phyloP scores from a whole-genome alignment of 1,140 invertebrate genomes.

The Ctenoplectra terminalis region DNA sequence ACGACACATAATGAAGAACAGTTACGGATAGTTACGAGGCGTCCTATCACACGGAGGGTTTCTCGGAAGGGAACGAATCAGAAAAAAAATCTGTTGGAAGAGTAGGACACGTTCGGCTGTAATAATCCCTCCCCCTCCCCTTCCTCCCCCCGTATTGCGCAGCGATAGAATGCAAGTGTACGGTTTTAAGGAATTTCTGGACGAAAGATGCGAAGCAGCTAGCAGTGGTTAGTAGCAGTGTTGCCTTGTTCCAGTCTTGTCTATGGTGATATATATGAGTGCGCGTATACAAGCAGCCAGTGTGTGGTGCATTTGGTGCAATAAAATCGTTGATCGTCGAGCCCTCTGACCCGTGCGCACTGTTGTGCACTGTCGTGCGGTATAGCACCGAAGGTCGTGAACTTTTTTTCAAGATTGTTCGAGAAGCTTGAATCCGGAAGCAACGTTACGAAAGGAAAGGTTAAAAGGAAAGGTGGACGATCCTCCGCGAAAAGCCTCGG shows the following conservation, averaged over 20 bases:
- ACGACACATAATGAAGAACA: constrained; percentile 27
- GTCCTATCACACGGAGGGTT: constrained; percentile 41
- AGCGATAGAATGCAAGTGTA: constrained; percentile 38
- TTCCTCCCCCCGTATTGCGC: constrained; percentile 26
- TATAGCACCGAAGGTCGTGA: constrained; percentile 50
- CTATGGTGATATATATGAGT: constrained; percentile 27
- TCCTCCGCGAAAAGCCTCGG: constrained; percentile 57
- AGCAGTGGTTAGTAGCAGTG: constrained; percentile 31
- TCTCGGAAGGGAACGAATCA: constrained; percentile 38
- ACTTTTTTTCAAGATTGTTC: constrained; percentile 43
- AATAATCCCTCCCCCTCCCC: too few relatives aligned
- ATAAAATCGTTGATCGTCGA: constrained; percentile 33
- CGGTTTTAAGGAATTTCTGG: constrained; percentile 3
- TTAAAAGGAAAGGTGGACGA: constrained; percentile 53
- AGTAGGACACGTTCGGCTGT: constrained; percentile 18
- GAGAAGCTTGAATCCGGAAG: constrained; percentile 50
- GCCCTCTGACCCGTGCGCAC: background rate
- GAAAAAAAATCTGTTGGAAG: constrained; percentile 38
- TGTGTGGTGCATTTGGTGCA: constrained; percentile 39
- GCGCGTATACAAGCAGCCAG: constrained; percentile 43
- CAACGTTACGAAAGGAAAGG: constrained; percentile 26
- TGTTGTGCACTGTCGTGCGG: constrained; percentile 6
- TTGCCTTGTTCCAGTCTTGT: constrained; percentile 11
- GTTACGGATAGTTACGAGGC: constrained; percentile 37
- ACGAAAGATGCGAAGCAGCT: constrained; percentile 35